A percentile compares a stretch with the other conserved stretches of the same genome.
These are phyloP conservation scores for Heteronetta atricapilla DNA, from an alignment of 2,113 vertebrate species.

Conservation along the genomic window DNA sequence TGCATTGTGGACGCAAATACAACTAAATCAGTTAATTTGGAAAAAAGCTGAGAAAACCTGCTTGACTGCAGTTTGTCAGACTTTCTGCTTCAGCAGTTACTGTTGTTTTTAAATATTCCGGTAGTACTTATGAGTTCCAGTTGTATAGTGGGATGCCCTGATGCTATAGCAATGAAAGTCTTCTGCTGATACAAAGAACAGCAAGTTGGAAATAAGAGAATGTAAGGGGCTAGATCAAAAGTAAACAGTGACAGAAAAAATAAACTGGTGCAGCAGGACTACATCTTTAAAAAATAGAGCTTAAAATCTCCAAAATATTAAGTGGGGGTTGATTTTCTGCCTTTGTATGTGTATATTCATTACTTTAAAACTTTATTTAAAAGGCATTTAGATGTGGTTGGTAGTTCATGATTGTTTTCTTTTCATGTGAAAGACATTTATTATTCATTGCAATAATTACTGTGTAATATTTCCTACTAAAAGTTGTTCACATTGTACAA, in stretches of 20 bases:
- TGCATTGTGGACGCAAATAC: background rate
- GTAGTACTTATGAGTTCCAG: background rate
- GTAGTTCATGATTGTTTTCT: constrained; percentile 36
- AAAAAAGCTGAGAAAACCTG: background rate
- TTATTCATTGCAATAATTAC: constrained; percentile 69
- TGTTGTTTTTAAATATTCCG: background rate
- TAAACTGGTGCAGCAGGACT: accelerated
- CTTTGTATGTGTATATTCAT: background rate
- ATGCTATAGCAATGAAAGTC: background rate
- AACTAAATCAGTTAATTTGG: background rate
- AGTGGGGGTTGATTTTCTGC: background rate
- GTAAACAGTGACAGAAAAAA: background rate
- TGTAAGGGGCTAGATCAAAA: background rate
- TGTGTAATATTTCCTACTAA: constrained; percentile 63
- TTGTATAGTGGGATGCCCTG: background rate
- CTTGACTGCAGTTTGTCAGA: background rate
- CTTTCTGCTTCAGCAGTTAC: background rate
- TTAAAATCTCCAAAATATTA: background rate
- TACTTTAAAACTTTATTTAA: constrained; percentile 48
- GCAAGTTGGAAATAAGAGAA: background rate
- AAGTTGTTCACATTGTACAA: constrained; percentile 62
- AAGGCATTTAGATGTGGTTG: constrained; percentile 35
- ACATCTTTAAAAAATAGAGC: background rate
- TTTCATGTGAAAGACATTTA: constrained; percentile 45
- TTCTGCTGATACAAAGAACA: background rate